Base-by-base conservation (phyloP, 2,797 vertebrate species). In the Cyprinodon diabolis region DNA sequence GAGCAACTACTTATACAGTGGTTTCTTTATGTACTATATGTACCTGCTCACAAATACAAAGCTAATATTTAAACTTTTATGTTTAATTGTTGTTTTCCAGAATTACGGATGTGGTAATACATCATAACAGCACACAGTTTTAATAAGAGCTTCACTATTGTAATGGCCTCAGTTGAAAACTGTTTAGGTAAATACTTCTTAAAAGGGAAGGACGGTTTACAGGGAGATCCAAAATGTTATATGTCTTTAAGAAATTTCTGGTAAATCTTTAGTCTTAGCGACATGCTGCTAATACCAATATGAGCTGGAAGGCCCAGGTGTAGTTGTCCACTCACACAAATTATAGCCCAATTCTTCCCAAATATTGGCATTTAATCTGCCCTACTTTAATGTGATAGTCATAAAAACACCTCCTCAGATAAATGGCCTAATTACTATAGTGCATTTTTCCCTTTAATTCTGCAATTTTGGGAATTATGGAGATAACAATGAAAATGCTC, bases 401-500 rank as follows among this genome's bases (percentile, higher is more conserved):
- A 14, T 65, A 65, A 65, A 45, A 19, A 65, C 43, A 14, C 40
- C 10, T 65, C 60, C 9, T 21, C 40, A 55, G 11, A n/a, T 2
- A 4, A 9, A 23, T 55, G n/a, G n/a, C n/a, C 21, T 9, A 10
- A 55, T 55, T 2, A 65, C 19, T 6, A 12, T 40, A 40, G 37
- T 63, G 4, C 21, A 21, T 40, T 63, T 43, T 21, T 21, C 19
- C 4, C 13, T 5, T 21, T 63, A 17, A 11, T 43, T 21, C 35
- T 4, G n/a, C 43, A 63, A 2, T 45, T 63, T 10, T 63, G 15
- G 37, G 35, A 63, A 6, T 43, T 6, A n/a, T 13, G 9, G 10
- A 63, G 37, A n/a, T 21, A 63, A 40, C 60, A 40, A 11, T 19
- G n/a, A 63, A n/a, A 93, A 90, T 83, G 84, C 82, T 84, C 77